phyloP scores from a whole-genome alignment of 2,888 invertebrate genomes.

The Chromoteleia sp. region DNA sequence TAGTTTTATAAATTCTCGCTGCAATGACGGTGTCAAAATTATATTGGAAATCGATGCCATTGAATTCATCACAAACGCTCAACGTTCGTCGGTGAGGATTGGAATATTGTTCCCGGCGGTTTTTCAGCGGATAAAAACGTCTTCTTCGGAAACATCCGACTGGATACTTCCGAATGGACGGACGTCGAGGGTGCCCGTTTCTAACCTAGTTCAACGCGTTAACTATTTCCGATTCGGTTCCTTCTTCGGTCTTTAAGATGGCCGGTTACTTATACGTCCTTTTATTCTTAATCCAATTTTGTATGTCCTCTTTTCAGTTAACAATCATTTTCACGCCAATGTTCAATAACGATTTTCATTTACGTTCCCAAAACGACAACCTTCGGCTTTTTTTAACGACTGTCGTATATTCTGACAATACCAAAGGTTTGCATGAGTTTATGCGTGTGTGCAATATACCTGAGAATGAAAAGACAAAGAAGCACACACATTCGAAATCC shows the following conservation, averaged over 20 bases:
- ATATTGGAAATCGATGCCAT: constrained; percentile 1
- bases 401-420: constrained; percentile 36
- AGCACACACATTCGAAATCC: constrained; percentile 6
- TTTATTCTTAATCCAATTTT: constrained; percentile 41
- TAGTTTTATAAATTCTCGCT: constrained; percentile 23
- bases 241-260: constrained; percentile 58
- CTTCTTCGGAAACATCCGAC: constrained; percentile 3
- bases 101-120: neutral
- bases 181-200: neutral
- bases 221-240: constrained; percentile 56
- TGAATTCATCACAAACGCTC: constrained; percentile 46
- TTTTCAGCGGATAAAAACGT: neutral
- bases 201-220: constrained; percentile 1
- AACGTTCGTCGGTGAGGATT: constrained; percentile 8
- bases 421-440: constrained; percentile 45
- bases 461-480: constrained; percentile 46
- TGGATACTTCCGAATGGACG: neutral
- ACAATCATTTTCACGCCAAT: neutral
- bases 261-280: constrained; percentile 60
- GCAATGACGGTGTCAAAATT: constrained; percentile 10
- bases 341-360: constrained; percentile 21
- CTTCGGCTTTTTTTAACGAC: constrained; percentile 34
- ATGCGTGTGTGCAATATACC: constrained; percentile 46
- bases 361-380: neutral
- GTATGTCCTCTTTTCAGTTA: constrained; percentile 10